Percentiles rank a stretch among this genome's conserved stretches.
These are phyloP conservation scores for Sebastes taczanowskii DNA, from an alignment of 2,797 vertebrate genomes.

Conservation along the genomic window DNA sequence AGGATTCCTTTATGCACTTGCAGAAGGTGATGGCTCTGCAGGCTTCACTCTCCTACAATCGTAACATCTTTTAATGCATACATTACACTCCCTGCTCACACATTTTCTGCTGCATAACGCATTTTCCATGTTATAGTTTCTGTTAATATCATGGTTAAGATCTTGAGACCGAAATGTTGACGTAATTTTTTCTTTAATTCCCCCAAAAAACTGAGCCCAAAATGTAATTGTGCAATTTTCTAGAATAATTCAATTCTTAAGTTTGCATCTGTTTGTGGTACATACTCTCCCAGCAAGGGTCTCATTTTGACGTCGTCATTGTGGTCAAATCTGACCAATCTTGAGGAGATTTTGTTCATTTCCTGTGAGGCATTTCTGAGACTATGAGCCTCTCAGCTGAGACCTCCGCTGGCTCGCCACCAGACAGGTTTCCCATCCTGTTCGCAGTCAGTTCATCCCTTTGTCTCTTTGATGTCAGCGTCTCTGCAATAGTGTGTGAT, in stretches of 20 bases:
- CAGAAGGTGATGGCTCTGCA: not conserved
- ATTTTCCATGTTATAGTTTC: not conserved
- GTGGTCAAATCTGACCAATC: not conserved
- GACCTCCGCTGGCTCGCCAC: not conserved
- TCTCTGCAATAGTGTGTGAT: not conserved
- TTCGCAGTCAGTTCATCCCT: not conserved
- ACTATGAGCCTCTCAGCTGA: slow-evolving; percentile 10
- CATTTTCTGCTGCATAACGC: not conserved
- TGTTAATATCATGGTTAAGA: not conserved
- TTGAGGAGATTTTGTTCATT: slow-evolving; percentile 10
- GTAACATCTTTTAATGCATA: not conserved
- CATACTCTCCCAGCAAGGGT: not conserved
- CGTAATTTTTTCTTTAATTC: not conserved
- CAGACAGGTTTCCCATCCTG: slow-evolving; percentile 1
- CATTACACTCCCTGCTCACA: not conserved
- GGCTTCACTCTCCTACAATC: not conserved
- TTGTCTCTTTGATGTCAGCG: slow-evolving; percentile 17
- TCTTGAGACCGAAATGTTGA: not conserved
- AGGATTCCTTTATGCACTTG: not conserved
- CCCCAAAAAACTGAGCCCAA: not conserved
- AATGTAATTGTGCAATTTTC: not conserved
- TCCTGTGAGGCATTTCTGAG: slow-evolving; percentile 31
- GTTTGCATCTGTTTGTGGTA: not conserved
- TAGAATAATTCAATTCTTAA: not conserved
- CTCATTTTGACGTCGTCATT: not conserved